Evolutionary conservation across 1,140 invertebrate genomes (phyloP), one percentile per base, ranked within the genome.

Genomic region (Parapsyche elsis): DNA sequence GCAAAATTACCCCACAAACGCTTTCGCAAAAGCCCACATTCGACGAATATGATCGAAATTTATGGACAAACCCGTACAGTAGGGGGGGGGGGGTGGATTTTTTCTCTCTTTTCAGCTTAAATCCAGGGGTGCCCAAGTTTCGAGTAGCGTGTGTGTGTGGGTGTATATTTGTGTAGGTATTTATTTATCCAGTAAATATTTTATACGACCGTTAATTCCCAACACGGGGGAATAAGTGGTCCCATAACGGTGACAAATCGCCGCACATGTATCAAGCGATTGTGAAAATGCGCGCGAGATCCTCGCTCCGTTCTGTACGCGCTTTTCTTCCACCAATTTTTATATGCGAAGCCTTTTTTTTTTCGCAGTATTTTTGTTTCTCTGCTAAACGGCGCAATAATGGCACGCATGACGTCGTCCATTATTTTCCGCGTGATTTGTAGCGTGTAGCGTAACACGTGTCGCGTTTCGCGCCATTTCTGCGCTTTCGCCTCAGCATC

Each of bases 341-440:
- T 53, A 53, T 53, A 53, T 16, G 49, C 10, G 10, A 53, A 16
- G 2, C 12, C 49, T 53, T 14, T 53, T 53, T 14, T 53, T 53
- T 53, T 53, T 14, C 1, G n/a, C n/a, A 1, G 10, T 53, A 53
- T 53, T 53, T 53, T 53, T 21, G 16, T 61, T 61, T 21, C 57
- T 16, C 21, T 26, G 24, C 64, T 67, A 67, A 67, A 67, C 30
- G 64, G 64, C 21, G 64, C 64, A 67, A 67, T 67, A 67, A 67
- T 67, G 64, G 64, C 30, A 67, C 64, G 64, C 64, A 23, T 67
- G 64, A 67, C 64, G 64, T 67, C 64, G 64, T 67, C 64, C 64
- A 67, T 67, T 67, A 67, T 67, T 67, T 67, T 67, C 64, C 64
- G 24, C 64, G 64, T 67, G 64, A 67, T 67, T 67, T 67, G 64